phyloP scores from a whole-genome alignment of 2,888 invertebrate species.

The Linnaemya vulpina region DNA sequence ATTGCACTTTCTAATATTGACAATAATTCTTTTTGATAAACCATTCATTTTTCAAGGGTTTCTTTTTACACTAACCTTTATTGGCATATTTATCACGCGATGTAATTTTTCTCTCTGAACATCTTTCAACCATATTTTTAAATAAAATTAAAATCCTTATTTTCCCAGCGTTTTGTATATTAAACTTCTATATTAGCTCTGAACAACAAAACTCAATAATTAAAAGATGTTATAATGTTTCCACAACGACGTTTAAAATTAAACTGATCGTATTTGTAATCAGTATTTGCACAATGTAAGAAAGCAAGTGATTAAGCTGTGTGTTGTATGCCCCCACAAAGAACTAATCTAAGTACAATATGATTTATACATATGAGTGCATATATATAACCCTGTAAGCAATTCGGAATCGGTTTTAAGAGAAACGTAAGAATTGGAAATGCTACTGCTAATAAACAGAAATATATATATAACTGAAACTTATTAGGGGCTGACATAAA shows the following conservation, averaged over 20 bases:
- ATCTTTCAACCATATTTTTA: conserved; percentile 68
- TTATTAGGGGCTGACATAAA: too few relatives aligned
- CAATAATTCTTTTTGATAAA: too few relatives aligned
- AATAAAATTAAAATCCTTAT: background rate
- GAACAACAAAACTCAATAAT: background rate
- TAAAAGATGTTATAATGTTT: conserved; percentile 5
- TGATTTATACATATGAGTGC: conserved; percentile 2
- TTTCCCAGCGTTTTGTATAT: background rate
- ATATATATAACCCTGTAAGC: conserved; percentile 19
- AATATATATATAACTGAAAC: too few relatives aligned
- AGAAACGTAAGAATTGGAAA: too few relatives aligned
- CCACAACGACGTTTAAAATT: conserved; percentile 45
- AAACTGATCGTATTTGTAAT: conserved; percentile 52
- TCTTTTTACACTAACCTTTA: conserved; percentile 60
- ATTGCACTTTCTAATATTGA: too few relatives aligned
- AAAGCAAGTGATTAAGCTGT: conserved; percentile 19
- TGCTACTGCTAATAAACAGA: too few relatives aligned
- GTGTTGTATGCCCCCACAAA: conserved; percentile 9
- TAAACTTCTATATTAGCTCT: background rate
- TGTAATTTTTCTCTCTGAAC: conserved; percentile 45
- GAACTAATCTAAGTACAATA: conserved; percentile 26
- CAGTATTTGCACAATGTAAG: conserved; percentile 23
- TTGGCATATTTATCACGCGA: conserved; percentile 14
- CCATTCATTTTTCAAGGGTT: too few relatives aligned
- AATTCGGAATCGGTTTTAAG: too few relatives aligned